These are phyloP conservation scores for Cheilosia grossa DNA, from an alignment of 2,888 invertebrate genomes.

Conservation along the genomic window DNA sequence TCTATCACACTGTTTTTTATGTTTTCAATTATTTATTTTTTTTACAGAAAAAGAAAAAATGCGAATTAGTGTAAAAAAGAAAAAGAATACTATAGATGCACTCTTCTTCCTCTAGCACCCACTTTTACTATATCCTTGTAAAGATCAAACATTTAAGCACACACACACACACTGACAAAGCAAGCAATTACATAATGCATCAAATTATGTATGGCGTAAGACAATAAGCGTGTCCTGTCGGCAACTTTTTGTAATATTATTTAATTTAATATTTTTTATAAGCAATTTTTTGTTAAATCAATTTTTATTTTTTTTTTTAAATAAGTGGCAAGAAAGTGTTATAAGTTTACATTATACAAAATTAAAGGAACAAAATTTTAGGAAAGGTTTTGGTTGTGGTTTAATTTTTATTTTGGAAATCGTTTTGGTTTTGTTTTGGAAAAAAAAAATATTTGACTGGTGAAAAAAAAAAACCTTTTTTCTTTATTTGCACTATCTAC, in stretches of 20 bases:
- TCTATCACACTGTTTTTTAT: constrained; percentile 45
- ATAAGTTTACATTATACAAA: constrained; percentile 26
- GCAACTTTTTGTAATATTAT: constrained; percentile 69
- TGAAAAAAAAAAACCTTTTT: not conserved
- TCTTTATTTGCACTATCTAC: constrained; percentile 11
- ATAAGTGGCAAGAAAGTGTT: constrained; percentile 34
- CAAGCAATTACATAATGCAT: constrained; percentile 11
- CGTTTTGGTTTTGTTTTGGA: constrained; percentile 33
- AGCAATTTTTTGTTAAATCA: constrained; percentile 19
- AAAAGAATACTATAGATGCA: constrained; percentile 34
- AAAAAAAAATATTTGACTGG: constrained; percentile 1
- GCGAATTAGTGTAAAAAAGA: constrained; percentile 66
- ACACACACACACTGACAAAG: constrained; percentile 9
- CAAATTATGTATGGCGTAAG: constrained; percentile 42
- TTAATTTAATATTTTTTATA: constrained; percentile 33
- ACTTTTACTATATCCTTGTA: constrained; percentile 32
- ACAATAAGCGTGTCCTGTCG: constrained; percentile 62
- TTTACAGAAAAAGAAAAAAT: constrained; percentile 73
- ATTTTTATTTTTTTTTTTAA: constrained; percentile 24
- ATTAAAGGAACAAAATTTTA: constrained; percentile 14
- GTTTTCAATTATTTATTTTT: constrained; percentile 35
- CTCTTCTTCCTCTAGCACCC: constrained; percentile 46
- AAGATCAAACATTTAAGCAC: constrained; percentile 25
- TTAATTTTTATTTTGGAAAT: constrained; percentile 22
- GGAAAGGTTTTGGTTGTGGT: constrained; percentile 32